phyloP scores from a whole-genome alignment of 2,797 vertebrate species.

The Clarias pachynema region DNA sequence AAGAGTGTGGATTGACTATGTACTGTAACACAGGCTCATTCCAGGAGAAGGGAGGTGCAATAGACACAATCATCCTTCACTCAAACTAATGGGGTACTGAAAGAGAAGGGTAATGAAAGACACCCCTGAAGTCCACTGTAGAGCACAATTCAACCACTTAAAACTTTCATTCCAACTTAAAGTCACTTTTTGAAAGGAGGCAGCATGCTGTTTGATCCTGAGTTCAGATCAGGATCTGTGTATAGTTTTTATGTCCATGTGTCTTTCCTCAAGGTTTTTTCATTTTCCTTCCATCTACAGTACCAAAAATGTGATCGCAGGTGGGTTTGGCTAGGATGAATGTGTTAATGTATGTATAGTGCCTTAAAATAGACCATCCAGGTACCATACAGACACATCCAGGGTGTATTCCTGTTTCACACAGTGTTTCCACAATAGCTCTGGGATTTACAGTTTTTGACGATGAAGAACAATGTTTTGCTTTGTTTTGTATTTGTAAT shows the following conservation, averaged over 20 bases:
- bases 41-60: not conserved
- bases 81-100: not conserved
- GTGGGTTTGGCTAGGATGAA: not conserved
- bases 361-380: no score
- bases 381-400: not conserved
- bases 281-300: not conserved
- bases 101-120: not conserved
- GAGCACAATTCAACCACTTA: not conserved
- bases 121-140: not conserved
- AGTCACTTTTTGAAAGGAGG: not conserved
- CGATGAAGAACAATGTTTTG: not conserved
- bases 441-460: not conserved
- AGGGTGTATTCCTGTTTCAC: not conserved
- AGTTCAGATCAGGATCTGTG: not conserved
- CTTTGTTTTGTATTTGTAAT: no score
- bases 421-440: not conserved
- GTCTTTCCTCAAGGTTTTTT: not conserved
- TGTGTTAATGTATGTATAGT: not conserved
- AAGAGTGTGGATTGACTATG: conserved; percentile 41
- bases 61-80: conserved; percentile 3
- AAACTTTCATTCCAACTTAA: not conserved
- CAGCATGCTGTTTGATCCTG: not conserved
- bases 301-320: not conserved
- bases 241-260: not conserved
- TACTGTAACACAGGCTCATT: conserved; percentile 6